Evolutionary conservation across 2,888 invertebrate species (phyloP).

Genomic region (Taphrorychus bicolor): DNA sequence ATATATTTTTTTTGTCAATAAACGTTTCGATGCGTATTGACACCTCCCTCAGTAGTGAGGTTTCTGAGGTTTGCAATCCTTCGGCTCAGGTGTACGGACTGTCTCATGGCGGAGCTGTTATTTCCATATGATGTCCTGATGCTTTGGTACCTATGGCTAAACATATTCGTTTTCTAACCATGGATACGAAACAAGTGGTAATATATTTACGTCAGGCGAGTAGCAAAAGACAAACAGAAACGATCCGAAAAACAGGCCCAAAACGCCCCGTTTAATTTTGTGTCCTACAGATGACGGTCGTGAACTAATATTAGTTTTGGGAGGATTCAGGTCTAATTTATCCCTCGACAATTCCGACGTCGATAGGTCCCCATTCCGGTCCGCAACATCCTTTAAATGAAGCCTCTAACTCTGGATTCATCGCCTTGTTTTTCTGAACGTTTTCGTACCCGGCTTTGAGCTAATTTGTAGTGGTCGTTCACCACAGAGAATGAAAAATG

Average conservation of each 20-base stretch:
- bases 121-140: no score
- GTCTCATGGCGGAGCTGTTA: no score
- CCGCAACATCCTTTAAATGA: background rate
- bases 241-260: background rate
- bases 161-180: no score
- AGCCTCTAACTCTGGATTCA: background rate
- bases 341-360: conserved; percentile 3
- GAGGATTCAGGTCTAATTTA: conserved; percentile 15
- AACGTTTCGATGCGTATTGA: no score
- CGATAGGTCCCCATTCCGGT: background rate
- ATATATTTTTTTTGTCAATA: no score
- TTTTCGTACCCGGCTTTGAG: background rate
- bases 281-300: conserved; percentile 7
- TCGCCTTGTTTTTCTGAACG: background rate
- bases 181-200: background rate
- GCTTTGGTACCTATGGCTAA: no score
- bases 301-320: conserved; percentile 16
- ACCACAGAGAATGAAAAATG: no score
- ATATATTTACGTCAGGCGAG: background rate
- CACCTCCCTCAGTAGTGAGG: no score
- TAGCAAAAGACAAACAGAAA: background rate
- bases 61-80: no score
- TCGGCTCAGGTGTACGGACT: no score
- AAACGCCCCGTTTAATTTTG: conserved; percentile 11
- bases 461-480: no score